Conservation (phyloP, 2,888 invertebrate species). For the Cheilosia grossa region DNA sequence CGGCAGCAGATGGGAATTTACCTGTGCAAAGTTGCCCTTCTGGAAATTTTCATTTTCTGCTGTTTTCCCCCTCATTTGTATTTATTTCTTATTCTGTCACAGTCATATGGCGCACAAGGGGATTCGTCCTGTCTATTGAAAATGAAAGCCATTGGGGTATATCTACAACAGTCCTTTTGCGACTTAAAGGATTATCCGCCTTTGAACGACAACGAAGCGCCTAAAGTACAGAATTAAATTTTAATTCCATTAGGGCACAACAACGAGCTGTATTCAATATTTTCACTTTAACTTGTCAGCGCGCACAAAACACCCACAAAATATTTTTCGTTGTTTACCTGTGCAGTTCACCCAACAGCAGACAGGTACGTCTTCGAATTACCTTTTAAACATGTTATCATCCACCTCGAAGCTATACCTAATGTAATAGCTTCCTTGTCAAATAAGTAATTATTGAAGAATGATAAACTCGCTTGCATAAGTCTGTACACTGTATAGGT, state of each 20-base stretch:
- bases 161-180: background rate
- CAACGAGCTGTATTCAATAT: slow-evolving; percentile 12
- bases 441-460: slow-evolving; percentile 68
- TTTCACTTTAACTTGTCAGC: slow-evolving; percentile 35
- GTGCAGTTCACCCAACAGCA: background rate
- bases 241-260: slow-evolving; percentile 64
- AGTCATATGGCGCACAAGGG: background rate
- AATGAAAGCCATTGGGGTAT: slow-evolving; percentile 15
- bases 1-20: slow-evolving; percentile 1
- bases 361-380: slow-evolving; percentile 11
- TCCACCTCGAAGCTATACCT: background rate
- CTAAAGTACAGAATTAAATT: slow-evolving; percentile 60
- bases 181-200: slow-evolving; percentile 52
- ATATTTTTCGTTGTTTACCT: background rate
- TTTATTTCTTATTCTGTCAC: slow-evolving; percentile 7
- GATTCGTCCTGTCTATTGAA: slow-evolving; percentile 14
- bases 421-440: slow-evolving; percentile 29
- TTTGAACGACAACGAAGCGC: slow-evolving; percentile 30
- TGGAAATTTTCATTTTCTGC: slow-evolving; percentile 32
- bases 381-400: slow-evolving; percentile 36
- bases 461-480: background rate
- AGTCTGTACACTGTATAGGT: background rate
- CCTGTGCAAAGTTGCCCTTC: slow-evolving; percentile 15
- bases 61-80: background rate
- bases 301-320: background rate